phyloP scores from a whole-genome alignment of 1,140 invertebrate genomes.

The Procambarus clarkii region DNA sequence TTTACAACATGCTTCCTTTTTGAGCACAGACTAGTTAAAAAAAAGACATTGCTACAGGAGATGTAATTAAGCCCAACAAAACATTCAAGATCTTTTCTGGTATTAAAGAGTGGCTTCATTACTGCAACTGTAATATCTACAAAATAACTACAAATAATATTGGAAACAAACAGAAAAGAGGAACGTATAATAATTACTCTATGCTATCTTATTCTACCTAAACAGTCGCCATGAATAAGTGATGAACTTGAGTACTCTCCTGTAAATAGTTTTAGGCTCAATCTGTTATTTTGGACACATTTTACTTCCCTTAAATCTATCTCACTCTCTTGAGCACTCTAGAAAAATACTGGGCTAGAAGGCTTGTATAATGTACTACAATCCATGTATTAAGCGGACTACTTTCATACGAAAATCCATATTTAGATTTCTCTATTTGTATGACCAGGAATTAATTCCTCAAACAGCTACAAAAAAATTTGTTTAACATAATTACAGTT shows the following conservation, averaged over 20 bases:
- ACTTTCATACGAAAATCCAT: not conserved
- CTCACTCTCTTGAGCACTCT: constrained; percentile 28
- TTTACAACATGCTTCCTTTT: constrained; percentile 8
- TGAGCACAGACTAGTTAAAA: not conserved
- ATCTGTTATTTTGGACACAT: constrained; percentile 19
- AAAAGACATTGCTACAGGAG: not conserved
- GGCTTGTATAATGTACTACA: constrained; percentile 20
- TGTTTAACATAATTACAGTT: not conserved
- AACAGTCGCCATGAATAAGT: not conserved
- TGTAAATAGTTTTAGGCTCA: not conserved
- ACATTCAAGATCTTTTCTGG: not conserved
- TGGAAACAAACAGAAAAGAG: not conserved
- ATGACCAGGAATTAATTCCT: no score
- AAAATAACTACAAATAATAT: not conserved
- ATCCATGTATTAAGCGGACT: not conserved
- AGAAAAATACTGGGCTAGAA: constrained; percentile 32
- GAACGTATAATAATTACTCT: not conserved
- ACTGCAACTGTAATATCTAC: not conserved
- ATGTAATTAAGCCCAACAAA: not conserved
- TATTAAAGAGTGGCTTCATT: not conserved
- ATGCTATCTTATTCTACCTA: not conserved
- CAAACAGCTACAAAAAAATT: no score
- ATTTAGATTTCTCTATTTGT: constrained; percentile 23
- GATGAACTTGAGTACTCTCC: not conserved
- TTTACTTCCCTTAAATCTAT: constrained; percentile 13